Evolutionary conservation across 2,113 vertebrate genomes (phyloP).

Genomic region (Pelecanus crispus): DNA sequence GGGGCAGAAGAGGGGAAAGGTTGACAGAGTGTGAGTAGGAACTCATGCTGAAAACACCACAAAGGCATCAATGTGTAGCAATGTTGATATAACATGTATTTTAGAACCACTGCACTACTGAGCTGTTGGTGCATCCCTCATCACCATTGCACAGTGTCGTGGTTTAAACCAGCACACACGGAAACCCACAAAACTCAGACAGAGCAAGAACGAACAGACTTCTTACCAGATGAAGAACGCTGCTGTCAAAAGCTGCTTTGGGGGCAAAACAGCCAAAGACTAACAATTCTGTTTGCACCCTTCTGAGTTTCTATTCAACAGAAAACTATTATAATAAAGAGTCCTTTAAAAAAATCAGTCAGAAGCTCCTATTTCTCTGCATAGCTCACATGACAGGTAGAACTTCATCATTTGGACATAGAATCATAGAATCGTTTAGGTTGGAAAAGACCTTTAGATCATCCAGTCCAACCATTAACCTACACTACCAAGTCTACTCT

Average conservation of each 20-base stretch:
- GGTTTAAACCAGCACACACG: background rate
- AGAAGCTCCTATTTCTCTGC: background rate
- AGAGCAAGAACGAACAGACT: background rate
- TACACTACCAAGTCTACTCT: too few species aligned
- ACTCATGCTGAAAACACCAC: background rate
- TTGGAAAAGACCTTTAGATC: too few species aligned
- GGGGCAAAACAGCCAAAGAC: background rate
- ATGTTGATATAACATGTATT: background rate
- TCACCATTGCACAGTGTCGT: background rate
- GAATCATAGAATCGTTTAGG: too few species aligned
- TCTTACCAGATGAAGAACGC: background rate
- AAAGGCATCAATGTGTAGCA: background rate
- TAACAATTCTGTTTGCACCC: background rate
- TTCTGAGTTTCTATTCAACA: background rate
- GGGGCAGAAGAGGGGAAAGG: background rate
- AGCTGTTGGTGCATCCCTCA: background rate
- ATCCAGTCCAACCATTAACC: too few species aligned
- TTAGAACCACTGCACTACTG: background rate
- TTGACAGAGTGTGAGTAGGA: background rate
- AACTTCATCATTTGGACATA: background rate
- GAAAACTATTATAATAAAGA: background rate
- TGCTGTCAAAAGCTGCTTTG: background rate
- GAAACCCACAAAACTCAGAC: background rate
- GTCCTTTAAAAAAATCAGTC: background rate
- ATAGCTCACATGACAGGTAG: background rate